Evolutionary conservation across 2,113 vertebrate genomes (phyloP), one percentile per base, ranked within the genome.

Genomic region (Andinoacara biseriatus): DNA sequence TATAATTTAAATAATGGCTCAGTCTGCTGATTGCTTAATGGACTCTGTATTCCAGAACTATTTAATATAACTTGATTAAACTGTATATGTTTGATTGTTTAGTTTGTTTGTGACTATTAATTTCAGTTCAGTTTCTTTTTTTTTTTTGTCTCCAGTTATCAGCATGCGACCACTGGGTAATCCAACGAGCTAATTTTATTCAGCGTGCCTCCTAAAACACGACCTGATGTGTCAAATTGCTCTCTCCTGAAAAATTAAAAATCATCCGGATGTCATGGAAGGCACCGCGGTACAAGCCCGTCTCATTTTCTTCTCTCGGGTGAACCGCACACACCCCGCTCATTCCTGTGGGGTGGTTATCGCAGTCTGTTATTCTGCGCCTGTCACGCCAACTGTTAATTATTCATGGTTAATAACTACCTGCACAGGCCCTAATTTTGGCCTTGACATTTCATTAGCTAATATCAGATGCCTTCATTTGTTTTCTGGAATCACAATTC

Each of bases 391-490:
- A 22, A 60, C 77, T 62, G 67, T 81, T 92, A 74, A 90, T 92
- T 90, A 90, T 91, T 90, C 74, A 76, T 74, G 58, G 22, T 86
- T 91, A 88, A 90, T 91, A 87, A 86, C 56, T 81, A 78, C 83
- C 83, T 86, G 78, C 65, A 58, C 40, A 7, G 86, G 58, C 58
- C 46, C 63, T 82, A 33, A 88, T 85, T 84, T 54, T 76, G 31
- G 26, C 31, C 75, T 46, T 75, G 88, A 88, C 86, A 86, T 86
- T 89, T 90, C 77, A 90, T 89, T 87, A 86, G 87, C 81, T 40
- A 14, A 81, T 84, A 63, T 87, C 86, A 78, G 60, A 78, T 22
- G 38, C 31, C 65, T 63, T 80, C 78, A 80, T 90, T 86, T 87
- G 74, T 85, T 87, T 86, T 81, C 62, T 62, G 61, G 13, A 69